Percentiles rank a stretch among this genome's conserved stretches.
phyloP scores from a whole-genome alignment of 2,797 vertebrate species.

The Gymnothorax reevesii region DNA sequence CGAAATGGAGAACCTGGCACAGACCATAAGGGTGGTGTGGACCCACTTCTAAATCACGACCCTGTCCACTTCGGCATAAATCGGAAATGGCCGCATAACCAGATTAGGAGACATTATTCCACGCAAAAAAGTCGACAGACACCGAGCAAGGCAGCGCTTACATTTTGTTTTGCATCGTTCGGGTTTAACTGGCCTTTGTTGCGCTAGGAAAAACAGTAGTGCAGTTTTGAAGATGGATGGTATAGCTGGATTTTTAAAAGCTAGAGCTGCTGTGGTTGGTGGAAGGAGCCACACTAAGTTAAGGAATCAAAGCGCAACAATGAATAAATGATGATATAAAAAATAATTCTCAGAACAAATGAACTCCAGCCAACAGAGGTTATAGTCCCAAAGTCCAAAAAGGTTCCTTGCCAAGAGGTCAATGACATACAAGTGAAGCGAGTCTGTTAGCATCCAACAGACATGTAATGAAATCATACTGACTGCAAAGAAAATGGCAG shows the following conservation, averaged over 20 bases:
- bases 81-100: conserved; percentile 10
- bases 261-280: conserved; percentile 28
- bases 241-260: conserved; percentile 12
- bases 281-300: neutral
- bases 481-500: neutral
- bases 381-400: neutral
- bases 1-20: conserved; percentile 25
- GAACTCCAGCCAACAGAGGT: conserved; percentile 20
- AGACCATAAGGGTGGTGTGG: conserved; percentile 22
- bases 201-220: conserved; percentile 33
- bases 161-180: too few species aligned
- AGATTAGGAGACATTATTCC: conserved; percentile 31
- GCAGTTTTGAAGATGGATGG: conserved; percentile 30
- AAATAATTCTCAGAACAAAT: neutral
- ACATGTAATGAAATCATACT: neutral
- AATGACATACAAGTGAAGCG: too few species aligned
- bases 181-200: neutral
- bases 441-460: neutral
- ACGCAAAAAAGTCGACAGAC: conserved; percentile 13
- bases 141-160: too few species aligned
- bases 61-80: neutral
- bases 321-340: too few species aligned
- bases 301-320: too few species aligned
- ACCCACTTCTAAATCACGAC: conserved; percentile 25
- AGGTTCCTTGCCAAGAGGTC: neutral